These are phyloP conservation scores for Penaeus monodon DNA, from an alignment of 2,888 invertebrate genomes.

Conservation along the genomic window DNA sequence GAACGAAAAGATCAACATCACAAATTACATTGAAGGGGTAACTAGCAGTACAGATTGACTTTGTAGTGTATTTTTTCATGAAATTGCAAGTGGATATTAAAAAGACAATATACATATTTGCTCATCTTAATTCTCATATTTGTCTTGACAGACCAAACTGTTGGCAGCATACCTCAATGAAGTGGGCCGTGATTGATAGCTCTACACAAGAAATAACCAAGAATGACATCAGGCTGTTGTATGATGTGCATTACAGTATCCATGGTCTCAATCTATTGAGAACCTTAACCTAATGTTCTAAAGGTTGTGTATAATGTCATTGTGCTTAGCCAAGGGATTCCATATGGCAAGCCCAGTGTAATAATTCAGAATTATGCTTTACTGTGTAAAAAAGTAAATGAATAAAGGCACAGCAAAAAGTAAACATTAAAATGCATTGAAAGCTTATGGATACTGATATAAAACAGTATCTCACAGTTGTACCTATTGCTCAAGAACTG, in stretches of 20 bases:
- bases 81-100: no score
- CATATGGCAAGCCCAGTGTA: no score
- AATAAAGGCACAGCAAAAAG: no score
- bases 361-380: no score
- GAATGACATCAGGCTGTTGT: not conserved
- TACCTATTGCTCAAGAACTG: no score
- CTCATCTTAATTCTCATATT: slow-evolving; percentile 64
- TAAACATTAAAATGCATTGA: no score
- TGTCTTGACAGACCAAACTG: slow-evolving; percentile 82
- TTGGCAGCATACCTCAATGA: slow-evolving; percentile 91
- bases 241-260: not conserved
- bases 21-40: slow-evolving; percentile 95
- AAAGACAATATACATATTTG: not conserved
- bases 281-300: not conserved
- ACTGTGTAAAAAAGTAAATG: no score
- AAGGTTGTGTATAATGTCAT: not conserved
- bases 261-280: not conserved
- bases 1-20: slow-evolving; percentile 94
- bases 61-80: not conserved
- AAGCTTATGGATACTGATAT: no score
- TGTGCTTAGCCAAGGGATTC: not conserved
- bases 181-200: slow-evolving; percentile 70
- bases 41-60: slow-evolving; percentile 69
- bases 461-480: no score
- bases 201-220: not conserved